phyloP scores from a whole-genome alignment of 2,113 vertebrate genomes.

The Eptatretus burgeri region DNA sequence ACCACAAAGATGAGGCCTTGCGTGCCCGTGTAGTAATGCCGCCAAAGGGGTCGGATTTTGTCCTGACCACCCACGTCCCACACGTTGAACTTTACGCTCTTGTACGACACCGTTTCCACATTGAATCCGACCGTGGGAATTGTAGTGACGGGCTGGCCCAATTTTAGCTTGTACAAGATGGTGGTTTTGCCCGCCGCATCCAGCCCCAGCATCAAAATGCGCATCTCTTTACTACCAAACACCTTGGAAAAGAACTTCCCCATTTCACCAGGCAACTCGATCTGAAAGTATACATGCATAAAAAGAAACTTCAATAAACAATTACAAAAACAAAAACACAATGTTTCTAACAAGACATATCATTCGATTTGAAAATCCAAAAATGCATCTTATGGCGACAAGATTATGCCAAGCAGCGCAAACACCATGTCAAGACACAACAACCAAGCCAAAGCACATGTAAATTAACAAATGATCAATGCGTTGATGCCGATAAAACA shows the following conservation, averaged over 20 bases:
- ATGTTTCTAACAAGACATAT: too few species aligned
- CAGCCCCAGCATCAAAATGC: constrained; percentile 10
- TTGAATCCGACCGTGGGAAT: constrained; percentile 10
- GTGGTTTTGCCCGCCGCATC: constrained; percentile 7
- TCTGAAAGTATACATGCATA: too few species aligned
- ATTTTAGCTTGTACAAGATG: constrained; percentile 10
- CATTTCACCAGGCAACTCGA: not conserved
- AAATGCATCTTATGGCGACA: too few species aligned
- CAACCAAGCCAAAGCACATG: too few species aligned
- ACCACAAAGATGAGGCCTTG: constrained; percentile 10
- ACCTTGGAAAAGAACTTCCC: constrained; percentile 8
- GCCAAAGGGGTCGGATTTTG: constrained; percentile 8
- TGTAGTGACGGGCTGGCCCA: constrained; percentile 10
- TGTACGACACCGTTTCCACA: constrained; percentile 10
- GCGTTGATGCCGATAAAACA: too few species aligned
- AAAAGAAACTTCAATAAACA: too few species aligned
- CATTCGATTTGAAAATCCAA: too few species aligned
- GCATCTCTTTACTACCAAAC: constrained; percentile 10
- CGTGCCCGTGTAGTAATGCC: constrained; percentile 10
- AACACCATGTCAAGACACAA: too few species aligned
- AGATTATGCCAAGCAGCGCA: too few species aligned
- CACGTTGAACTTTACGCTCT: constrained; percentile 10
- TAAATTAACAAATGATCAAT: too few species aligned
- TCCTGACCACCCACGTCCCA: constrained; percentile 9
- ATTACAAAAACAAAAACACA: too few species aligned